A percentile compares a stretch with the other conserved stretches of the same genome.
Evolutionary conservation across 1,140 invertebrate species (phyloP).

Genomic region (Varroa destructor): DNA sequence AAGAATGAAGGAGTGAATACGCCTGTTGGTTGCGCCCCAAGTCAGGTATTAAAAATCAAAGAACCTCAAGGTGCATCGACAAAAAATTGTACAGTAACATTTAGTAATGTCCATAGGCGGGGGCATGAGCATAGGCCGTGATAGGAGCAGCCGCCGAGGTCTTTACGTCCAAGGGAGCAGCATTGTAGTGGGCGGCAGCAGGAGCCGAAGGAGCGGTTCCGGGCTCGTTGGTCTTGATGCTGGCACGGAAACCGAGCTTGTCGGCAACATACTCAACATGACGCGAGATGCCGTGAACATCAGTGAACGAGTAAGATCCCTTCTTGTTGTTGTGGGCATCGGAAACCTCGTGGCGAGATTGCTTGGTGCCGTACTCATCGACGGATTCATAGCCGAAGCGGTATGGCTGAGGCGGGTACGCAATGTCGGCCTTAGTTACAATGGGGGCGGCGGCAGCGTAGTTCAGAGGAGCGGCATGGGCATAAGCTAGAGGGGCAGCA

Average conservation of each 20-base stretch:
- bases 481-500: no score
- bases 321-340: conserved; percentile 12
- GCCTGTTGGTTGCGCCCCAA: no score
- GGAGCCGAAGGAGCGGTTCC: no score
- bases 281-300: neutral
- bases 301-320: conserved; percentile 5
- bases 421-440: conserved; percentile 29
- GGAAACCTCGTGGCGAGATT: conserved; percentile 5
- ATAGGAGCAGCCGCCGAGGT: neutral
- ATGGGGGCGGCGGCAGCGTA: neutral
- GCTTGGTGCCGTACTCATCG: conserved; percentile 25
- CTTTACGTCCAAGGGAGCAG: neutral
- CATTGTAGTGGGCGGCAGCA: neutral
- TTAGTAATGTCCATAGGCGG: no score
- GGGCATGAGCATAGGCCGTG: neutral
- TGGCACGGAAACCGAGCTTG: conserved; percentile 5
- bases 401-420: conserved; percentile 30
- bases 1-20: no score
- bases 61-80: no score
- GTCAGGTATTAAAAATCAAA: no score
- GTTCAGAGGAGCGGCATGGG: no score
- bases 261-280: neutral
- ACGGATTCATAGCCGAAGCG: conserved; percentile 27
- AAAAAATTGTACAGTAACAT: no score
- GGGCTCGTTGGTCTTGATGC: conserved; percentile 1